Conservation (phyloP, 2,888 invertebrate species). For the Rhagonycha fulva region DNA sequence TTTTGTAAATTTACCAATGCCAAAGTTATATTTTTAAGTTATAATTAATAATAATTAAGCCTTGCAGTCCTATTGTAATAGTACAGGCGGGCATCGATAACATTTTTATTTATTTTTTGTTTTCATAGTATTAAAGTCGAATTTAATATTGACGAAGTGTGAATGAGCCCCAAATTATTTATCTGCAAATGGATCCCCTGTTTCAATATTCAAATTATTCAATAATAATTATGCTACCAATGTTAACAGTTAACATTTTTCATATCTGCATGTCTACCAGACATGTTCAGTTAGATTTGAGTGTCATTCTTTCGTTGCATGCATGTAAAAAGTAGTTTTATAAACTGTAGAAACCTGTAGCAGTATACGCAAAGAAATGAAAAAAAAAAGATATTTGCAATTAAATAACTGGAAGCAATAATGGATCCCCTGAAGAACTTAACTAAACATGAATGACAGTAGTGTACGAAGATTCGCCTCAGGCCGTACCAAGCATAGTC, state of each 20-base stretch:
- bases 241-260: background rate
- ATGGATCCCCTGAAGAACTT: background rate
- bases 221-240: no score
- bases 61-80: no score
- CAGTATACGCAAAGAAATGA: background rate
- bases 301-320: background rate
- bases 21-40: no score
- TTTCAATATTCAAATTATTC: no score
- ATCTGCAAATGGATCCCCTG: no score
- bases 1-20: no score
- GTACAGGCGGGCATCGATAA: no score
- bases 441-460: background rate
- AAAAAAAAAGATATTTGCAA: background rate
- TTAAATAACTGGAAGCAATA: background rate
- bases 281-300: background rate
- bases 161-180: no score
- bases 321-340: background rate
- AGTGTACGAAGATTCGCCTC: slow-evolving; percentile 8
- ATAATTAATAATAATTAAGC: no score
- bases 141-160: no score
- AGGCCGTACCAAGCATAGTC: slow-evolving; percentile 35
- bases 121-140: no score
- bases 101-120: no score
- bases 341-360: background rate
- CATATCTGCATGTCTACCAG: background rate